Conservation (phyloP, 2,797 vertebrate species). For the Dicrostonyx torquatus region DNA sequence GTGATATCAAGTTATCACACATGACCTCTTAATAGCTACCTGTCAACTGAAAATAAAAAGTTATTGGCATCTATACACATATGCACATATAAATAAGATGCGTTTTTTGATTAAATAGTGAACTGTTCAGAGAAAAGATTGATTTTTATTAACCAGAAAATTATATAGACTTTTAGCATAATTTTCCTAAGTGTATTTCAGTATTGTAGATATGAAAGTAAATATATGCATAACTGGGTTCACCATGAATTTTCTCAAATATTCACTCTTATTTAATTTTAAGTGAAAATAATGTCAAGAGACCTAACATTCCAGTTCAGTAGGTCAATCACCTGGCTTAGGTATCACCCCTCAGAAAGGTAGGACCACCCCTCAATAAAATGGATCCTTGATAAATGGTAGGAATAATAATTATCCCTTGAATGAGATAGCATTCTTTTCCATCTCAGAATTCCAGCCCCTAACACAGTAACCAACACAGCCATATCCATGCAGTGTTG, state of each 20-base stretch:
- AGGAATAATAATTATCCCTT: not conserved
- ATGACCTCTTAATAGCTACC: not conserved
- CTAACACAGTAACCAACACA: not conserved
- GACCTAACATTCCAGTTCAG: not conserved
- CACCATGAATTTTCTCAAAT: not conserved
- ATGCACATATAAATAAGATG: too few relatives aligned
- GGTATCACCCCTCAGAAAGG: not conserved
- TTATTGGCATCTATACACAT: too few relatives aligned
- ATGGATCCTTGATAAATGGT: too few relatives aligned
- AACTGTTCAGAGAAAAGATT: not conserved
- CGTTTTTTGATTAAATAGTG: not conserved
- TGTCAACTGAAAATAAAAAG: not conserved
- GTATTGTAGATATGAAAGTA: not conserved
- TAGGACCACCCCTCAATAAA: not conserved
- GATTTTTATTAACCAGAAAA: not conserved
- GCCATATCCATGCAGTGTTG: not conserved
- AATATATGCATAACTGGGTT: not conserved
- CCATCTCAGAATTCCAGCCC: not conserved
- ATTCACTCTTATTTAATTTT: not conserved
- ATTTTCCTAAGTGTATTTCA: not conserved
- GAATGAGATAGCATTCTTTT: not conserved
- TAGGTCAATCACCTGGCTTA: not conserved
- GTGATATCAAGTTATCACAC: not conserved
- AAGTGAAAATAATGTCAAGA: slow-evolving; percentile 1
- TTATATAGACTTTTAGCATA: slow-evolving; percentile 15